phyloP scores from a whole-genome alignment of 2,113 vertebrate genomes.

The Polypterus bichir region DNA sequence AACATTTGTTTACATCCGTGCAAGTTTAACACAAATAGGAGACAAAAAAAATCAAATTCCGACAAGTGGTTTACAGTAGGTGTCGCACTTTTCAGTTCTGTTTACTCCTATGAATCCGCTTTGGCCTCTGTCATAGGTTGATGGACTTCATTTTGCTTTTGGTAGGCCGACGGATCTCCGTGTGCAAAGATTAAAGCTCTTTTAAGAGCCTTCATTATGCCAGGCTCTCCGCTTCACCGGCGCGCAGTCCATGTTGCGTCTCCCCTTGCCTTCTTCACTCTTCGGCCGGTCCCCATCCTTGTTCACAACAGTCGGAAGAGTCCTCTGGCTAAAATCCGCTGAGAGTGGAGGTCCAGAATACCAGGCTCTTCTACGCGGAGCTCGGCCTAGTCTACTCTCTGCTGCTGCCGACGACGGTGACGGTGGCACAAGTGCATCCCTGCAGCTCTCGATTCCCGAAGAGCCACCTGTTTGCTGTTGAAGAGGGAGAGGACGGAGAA shows the following conservation, averaged over 20 bases:
- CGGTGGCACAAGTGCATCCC: background rate
- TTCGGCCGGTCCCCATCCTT: constrained; percentile 27
- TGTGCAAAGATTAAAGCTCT: no score
- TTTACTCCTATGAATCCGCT: no score
- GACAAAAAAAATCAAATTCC: no score
- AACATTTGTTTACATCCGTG: no score
- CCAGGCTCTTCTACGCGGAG: constrained; percentile 41
- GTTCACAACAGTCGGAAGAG: constrained; percentile 16
- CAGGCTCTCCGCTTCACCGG: constrained; percentile 57
- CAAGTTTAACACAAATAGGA: no score
- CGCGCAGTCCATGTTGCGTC: constrained; percentile 20
- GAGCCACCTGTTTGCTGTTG: background rate
- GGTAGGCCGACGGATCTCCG: no score
- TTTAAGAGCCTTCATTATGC: constrained; percentile 31
- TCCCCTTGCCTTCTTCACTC: constrained; percentile 39
- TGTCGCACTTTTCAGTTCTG: no score
- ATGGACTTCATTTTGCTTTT: no score
- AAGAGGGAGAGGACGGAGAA: constrained; percentile 10
- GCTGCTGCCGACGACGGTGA: constrained; percentile 4
- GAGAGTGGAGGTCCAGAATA: constrained; percentile 48
- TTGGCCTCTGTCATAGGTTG: no score
- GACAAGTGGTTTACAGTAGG: no score
- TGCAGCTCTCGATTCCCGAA: background rate
- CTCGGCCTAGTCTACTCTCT: background rate
- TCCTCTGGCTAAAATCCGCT: constrained; percentile 36